Base-by-base conservation (phyloP, 30 jellyfish, hydroid and myxozoan genomes). In the Hydractinia echinata region DNA sequence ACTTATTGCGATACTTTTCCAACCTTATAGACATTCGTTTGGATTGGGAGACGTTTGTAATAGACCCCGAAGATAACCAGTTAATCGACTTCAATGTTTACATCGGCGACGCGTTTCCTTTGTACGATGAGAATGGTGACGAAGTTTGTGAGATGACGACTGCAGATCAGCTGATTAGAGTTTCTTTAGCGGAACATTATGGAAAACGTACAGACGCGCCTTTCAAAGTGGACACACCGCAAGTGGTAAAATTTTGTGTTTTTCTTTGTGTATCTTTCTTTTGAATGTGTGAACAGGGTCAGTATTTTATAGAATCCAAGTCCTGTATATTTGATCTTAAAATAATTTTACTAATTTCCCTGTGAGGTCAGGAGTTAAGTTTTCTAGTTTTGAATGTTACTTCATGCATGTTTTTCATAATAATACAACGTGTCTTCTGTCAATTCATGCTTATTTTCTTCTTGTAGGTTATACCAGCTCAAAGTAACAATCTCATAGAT, bases 21-120 rank as follows among this genome's bases (percentile, higher is more conserved):
- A 51, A 72, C 64, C 67, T 56, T 55, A 8, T 52, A 91, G 99
- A 93, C 64, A 84, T 93, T 55, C 95, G 96, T 21, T 20, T 87
- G 83, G 95, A 93, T 54, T 93, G 99, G 99, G 79, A 83, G 67
- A 83, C 95, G 7, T 93, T 51, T 83, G 69, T 81, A 49, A 53
- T 82, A 21, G 96, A 93, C 53, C 81, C 77, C 4, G 80, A 78
- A 15, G 95, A 86, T 70, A 81, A 76, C 9, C 95, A 87, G 69
- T 56, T 87, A 5, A 7, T 93, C 55, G 96, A 93, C 62, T 67
- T 93, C 49, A 86, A 67, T 82, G 96, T 87, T 30, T 83, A 60
- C 87, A 79, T 83, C 78, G 99, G 99, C 9, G 82, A 93, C 53
- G 95, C 96, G 5, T 87, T 93, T 53, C 99, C 99, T 7, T 16